phyloP scores from a whole-genome alignment of 2,113 vertebrate species.

The Falco punctatus region DNA sequence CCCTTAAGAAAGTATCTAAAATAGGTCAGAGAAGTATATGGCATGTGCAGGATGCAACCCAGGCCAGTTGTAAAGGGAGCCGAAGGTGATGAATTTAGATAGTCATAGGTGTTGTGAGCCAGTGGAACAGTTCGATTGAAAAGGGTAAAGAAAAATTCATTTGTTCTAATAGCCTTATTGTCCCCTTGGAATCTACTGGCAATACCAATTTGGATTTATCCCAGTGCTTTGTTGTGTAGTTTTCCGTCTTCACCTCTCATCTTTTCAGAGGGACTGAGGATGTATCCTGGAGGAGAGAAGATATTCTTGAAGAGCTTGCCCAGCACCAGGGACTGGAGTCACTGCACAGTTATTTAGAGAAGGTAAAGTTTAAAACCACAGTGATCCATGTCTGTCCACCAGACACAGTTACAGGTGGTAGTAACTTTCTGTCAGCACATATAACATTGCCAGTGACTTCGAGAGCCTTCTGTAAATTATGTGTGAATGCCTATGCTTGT shows the following conservation, averaged over 20 bases:
- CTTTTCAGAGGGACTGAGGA: slow-evolving; percentile 56
- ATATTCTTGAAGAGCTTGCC: slow-evolving; percentile 68
- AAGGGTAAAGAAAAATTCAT: background rate
- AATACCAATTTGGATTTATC: background rate
- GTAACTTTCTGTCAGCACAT: background rate
- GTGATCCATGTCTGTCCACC: background rate
- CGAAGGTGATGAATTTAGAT: background rate
- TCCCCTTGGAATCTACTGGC: background rate
- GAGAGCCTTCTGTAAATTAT: background rate
- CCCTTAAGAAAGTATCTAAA: background rate
- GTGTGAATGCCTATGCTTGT: background rate
- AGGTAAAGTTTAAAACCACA: slow-evolving; percentile 52
- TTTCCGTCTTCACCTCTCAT: background rate
- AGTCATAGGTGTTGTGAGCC: background rate
- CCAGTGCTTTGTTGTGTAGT: background rate
- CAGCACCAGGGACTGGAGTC: slow-evolving; percentile 6
- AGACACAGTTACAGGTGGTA: rapidly evolving
- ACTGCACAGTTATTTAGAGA: slow-evolving; percentile 60
- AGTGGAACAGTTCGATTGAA: background rate
- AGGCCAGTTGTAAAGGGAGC: background rate
- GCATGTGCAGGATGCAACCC: background rate
- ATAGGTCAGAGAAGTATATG: background rate
- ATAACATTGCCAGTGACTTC: background rate
- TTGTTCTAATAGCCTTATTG: rapidly evolving
- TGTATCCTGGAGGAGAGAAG: slow-evolving; percentile 12